Evolutionary conservation across 2,888 invertebrate species (phyloP), one percentile per base, ranked within the genome.

Genomic region (Campaea margaritaria): DNA sequence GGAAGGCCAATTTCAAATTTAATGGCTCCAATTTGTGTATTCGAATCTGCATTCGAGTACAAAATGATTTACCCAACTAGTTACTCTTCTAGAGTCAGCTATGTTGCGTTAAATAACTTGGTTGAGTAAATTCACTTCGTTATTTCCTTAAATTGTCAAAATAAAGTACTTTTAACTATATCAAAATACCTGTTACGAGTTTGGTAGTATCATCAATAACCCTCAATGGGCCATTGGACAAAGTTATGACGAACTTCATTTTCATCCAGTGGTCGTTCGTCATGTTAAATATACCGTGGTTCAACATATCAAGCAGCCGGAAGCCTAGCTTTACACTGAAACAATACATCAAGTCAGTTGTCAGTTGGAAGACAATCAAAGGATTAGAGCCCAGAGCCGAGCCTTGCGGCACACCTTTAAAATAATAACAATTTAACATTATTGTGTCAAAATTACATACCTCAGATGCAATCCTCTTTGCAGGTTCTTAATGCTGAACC

Each of bases 301-400:
- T 91, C 54, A 89, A 39, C 0, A 91, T 58, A 52, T 93, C 91
- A 57, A 93, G 64, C 0, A 86, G 53, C 3, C 85, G 82, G 34
- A 91, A 73, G 0, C 76, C 74, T 2, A 89, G 60, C 53, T 91
- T 90, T 0, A 89, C 60, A 28, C 91, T 92, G 72, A 12, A 83
- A 81, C 10, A 41, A 60, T 13, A 36, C 27, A 46, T 38, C 2
- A 31, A 31, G 13, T 5, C 27, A 27, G 27, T 2, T 27, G 27
- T 34, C n/a, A n/a, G n/a, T n/a, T n/a, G n/a, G 8, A 9, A 34
- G 10, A 34, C 34, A 9, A 34, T 11, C 2, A 11, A 34, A 34
- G 5, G 1, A 9, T 34, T 34, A 9, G n/a, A n/a, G 31, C 31
- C 31, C 31, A 31, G 8, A 7, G 10, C 31, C 31, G 31, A n/a